These are phyloP conservation scores for Bellardia pandia DNA, from an alignment of 2,888 invertebrate genomes.

Conservation along the genomic window DNA sequence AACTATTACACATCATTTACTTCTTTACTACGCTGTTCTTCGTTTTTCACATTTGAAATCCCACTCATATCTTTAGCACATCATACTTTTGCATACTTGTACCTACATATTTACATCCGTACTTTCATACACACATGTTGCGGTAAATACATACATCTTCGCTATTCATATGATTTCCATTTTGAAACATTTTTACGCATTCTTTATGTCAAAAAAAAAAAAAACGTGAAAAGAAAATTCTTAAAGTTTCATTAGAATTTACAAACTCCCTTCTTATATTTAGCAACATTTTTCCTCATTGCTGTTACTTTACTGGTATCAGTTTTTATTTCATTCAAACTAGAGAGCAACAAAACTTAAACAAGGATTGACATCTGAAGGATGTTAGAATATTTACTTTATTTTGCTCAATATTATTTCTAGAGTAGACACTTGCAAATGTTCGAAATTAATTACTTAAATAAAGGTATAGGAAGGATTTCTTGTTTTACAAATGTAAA, in stretches of 20 bases:
- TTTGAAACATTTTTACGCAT: not conserved
- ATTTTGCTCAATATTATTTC: not conserved
- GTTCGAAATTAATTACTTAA: slow-evolving; percentile 14
- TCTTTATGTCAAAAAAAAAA: not conserved
- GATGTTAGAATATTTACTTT: not conserved
- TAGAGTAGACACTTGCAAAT: not conserved
- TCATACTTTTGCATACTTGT: not conserved
- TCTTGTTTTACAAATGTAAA: not conserved
- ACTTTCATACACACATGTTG: not conserved
- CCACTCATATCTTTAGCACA: not conserved
- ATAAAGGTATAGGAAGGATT: not conserved
- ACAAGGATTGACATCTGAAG: slow-evolving; percentile 1
- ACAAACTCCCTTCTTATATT: not conserved
- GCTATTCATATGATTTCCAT: not conserved
- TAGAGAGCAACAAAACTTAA: not conserved
- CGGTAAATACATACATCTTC: not conserved
- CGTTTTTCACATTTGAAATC: too few relatives aligned
- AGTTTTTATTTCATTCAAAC: not conserved
- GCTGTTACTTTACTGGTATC: not conserved
- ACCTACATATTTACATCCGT: not conserved
- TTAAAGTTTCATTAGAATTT: not conserved
- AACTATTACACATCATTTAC: slow-evolving; percentile 12
- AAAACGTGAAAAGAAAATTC: not conserved
- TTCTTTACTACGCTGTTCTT: not conserved
- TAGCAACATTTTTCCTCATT: not conserved